These are phyloP conservation scores for fruit fly (Drosophila melanogaster) DNA, from an alignment of 1,140 invertebrate genomes.

Conservation along the genomic window DNA sequence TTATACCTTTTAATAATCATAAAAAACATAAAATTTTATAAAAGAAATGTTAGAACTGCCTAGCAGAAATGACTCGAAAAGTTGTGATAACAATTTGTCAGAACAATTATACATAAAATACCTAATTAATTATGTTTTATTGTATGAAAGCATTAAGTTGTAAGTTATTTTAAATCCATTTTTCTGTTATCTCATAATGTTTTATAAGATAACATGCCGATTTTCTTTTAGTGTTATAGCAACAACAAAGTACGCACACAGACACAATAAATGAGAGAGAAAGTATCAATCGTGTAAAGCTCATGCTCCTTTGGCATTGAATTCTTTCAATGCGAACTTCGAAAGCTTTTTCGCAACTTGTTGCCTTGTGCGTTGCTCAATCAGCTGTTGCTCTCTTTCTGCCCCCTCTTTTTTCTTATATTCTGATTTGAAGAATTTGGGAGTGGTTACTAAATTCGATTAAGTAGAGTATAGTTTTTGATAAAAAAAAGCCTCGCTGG, in stretches of 20 bases:
- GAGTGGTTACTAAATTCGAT: slow-evolving; percentile 1
- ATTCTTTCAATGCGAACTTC: slow-evolving; percentile 60
- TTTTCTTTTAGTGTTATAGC: background rate
- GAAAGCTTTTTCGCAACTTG: slow-evolving; percentile 83
- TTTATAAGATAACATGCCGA: background rate
- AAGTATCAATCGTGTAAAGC: slow-evolving; percentile 32
- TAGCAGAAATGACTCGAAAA: too few relatives aligned
- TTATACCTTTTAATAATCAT: background rate
- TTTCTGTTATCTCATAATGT: too few relatives aligned
- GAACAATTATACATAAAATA: too few relatives aligned
- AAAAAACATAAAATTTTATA: background rate
- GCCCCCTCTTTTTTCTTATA: too few relatives aligned
- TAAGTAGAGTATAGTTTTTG: slow-evolving; percentile 13
- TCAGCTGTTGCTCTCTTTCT: slow-evolving; percentile 69
- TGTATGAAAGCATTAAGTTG: too few relatives aligned
- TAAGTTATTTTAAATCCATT: too few relatives aligned
- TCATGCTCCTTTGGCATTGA: slow-evolving; percentile 66
- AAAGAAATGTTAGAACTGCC: background rate
- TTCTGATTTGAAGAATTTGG: slow-evolving; percentile 1
- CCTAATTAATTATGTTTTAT: too few relatives aligned
- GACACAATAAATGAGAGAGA: background rate
- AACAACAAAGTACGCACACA: background rate
- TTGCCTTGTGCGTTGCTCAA: slow-evolving; percentile 60
- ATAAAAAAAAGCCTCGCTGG: background rate
- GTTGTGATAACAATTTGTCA: too few relatives aligned